Conservation (phyloP, 2,797 vertebrate species). For the Tiaroga cobitis region DNA sequence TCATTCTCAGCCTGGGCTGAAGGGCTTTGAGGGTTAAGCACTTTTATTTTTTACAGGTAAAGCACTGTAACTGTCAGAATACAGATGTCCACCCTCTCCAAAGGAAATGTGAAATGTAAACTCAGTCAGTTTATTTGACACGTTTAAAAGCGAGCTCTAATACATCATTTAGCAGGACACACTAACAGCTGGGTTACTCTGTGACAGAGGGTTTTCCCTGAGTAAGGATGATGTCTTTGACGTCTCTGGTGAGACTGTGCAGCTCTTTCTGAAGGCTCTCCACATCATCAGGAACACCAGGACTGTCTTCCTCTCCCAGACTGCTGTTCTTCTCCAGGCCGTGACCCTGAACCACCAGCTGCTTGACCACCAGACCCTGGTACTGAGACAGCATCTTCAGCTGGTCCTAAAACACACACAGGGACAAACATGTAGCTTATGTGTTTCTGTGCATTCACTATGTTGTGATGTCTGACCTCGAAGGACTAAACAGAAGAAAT, state of each 20-base stretch:
- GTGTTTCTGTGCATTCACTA: background rate
- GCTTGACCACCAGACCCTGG: constrained; percentile 93
- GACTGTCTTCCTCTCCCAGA: constrained; percentile 52
- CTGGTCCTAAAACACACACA: constrained; percentile 82
- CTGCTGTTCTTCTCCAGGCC: constrained; percentile 75
- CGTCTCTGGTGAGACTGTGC: constrained; percentile 76
- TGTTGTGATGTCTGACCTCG: background rate
- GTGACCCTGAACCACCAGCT: constrained; percentile 84
- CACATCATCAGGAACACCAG: constrained; percentile 67
- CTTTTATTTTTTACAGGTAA: background rate
- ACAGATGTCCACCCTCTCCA: background rate
- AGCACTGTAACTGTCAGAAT: background rate
- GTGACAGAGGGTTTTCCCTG: constrained; percentile 82
- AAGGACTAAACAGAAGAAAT: too few relatives aligned
- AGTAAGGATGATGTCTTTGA: constrained; percentile 89
- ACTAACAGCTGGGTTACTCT: constrained; percentile 77
- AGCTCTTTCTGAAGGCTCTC: constrained; percentile 80
- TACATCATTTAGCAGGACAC: background rate
- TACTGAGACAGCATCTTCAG: constrained; percentile 86
- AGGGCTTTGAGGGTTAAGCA: too few relatives aligned
- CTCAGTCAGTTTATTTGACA: constrained; percentile 23
- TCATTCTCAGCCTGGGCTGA: too few relatives aligned
- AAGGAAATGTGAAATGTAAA: background rate
- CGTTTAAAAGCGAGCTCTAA: background rate
- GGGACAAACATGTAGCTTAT: background rate